Percentiles rank a stretch among this genome's conserved stretches.
These are phyloP conservation scores for Ricordea florida DNA, from an alignment of 92 coral and sea anemone species.

Conservation along the genomic window DNA sequence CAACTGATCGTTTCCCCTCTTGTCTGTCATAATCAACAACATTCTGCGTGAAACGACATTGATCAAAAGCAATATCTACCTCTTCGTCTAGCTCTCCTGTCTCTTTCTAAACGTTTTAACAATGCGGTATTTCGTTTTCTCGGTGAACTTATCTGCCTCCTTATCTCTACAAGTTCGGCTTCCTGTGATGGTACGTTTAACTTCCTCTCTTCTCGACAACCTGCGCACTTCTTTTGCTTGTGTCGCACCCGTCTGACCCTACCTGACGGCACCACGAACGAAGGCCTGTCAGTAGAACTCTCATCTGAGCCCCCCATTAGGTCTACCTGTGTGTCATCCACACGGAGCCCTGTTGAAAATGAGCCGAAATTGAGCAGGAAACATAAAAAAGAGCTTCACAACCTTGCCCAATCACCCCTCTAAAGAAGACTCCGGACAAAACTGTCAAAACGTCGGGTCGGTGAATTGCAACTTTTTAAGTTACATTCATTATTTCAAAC, in stretches of 20 bases:
- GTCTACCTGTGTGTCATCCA: conserved; percentile 95
- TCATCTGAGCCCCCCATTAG: conserved; percentile 94
- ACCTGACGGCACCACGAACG: conserved; percentile 69
- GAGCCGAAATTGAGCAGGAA: background rate
- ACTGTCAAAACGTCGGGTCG: no score
- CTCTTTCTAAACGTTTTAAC: conserved; percentile 3
- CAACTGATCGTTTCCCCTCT: no score
- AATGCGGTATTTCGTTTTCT: background rate
- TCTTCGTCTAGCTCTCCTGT: conserved; percentile 19
- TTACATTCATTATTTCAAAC: no score
- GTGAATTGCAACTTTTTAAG: no score
- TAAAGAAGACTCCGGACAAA: no score
- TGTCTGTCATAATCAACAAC: no score
- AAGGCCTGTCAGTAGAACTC: conserved; percentile 52
- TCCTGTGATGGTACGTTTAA: background rate
- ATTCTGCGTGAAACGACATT: no score
- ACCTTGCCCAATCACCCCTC: no score
- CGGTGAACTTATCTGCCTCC: conserved; percentile 2
- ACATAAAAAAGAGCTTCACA: background rate
- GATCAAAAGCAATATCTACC: conserved; percentile 18
- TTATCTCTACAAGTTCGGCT: background rate
- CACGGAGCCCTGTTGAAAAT: conserved; percentile 80
- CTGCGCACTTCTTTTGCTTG: background rate
- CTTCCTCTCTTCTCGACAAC: conserved; percentile 12
- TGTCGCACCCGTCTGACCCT: background rate